These are phyloP conservation scores for Drosophila niveifrons DNA, from an alignment of 2,888 invertebrate genomes.

Conservation along the genomic window DNA sequence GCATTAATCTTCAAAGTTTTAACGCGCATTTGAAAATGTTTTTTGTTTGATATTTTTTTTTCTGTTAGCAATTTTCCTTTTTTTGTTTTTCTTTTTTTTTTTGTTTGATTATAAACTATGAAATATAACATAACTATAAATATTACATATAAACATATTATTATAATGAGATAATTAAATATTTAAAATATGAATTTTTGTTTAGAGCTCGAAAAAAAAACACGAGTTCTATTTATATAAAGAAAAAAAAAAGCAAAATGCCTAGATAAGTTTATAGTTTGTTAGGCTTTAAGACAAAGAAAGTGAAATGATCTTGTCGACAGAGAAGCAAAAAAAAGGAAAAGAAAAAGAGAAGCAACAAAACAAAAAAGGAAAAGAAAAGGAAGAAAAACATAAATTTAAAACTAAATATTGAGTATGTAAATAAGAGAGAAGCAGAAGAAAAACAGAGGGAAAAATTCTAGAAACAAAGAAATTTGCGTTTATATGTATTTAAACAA, in stretches of 20 bases:
- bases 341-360: constrained; percentile 2
- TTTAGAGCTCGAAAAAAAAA: constrained; percentile 13
- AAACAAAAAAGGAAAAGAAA: constrained; percentile 6
- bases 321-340: neutral
- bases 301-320: neutral
- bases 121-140: constrained; percentile 12
- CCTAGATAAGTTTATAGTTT: constrained; percentile 16
- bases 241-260: neutral
- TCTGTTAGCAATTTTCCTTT: constrained; percentile 12
- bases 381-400: neutral
- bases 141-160: constrained; percentile 7
- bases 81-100: constrained; percentile 15
- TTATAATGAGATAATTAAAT: constrained; percentile 10
- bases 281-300: constrained; percentile 21
- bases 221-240: constrained; percentile 20
- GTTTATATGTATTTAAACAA: constrained; percentile 59
- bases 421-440: constrained; percentile 38
- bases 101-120: neutral
- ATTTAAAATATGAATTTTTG: constrained; percentile 14
- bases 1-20: constrained; percentile 21
- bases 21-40: constrained; percentile 42
- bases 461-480: constrained; percentile 39
- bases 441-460: neutral
- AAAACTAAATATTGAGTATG: constrained; percentile 23
- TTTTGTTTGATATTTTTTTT: constrained; percentile 30